Percentiles rank a stretch among this genome's conserved stretches.
These are phyloP conservation scores for Numenius phaeopus DNA, from an alignment of 2,797 vertebrate species.

Conservation along the genomic window DNA sequence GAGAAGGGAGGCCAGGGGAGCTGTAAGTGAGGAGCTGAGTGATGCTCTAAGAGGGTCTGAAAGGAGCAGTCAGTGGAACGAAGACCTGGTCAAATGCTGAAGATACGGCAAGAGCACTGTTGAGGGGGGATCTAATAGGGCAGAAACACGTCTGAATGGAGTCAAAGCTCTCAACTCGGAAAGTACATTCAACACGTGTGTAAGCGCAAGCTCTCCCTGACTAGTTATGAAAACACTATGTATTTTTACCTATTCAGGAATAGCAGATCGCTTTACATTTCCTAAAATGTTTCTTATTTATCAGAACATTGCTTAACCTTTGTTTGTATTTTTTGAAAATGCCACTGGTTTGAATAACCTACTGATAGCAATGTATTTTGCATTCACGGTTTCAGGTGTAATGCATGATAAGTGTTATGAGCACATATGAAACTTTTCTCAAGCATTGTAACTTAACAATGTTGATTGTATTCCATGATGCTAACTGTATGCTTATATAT, in stretches of 20 bases:
- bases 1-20: not conserved
- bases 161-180: not conserved
- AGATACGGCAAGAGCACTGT: not conserved
- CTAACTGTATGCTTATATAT: not conserved
- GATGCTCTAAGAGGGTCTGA: not conserved
- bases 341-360: not conserved
- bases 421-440: slow-evolving; percentile 4
- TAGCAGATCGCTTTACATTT: not conserved
- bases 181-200: slow-evolving; percentile 1
- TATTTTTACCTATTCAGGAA: not conserved
- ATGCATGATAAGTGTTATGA: not conserved
- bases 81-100: not conserved
- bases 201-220: not conserved
- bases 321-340: not conserved
- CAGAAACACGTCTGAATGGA: not conserved
- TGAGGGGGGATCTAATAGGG: not conserved
- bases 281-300: not conserved
- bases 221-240: not conserved
- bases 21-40: not conserved
- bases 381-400: not conserved
- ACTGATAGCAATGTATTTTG: not conserved
- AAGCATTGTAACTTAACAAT: not conserved
- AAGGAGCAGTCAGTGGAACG: not conserved
- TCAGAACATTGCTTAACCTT: not conserved
- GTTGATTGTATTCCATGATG: not conserved